Base-by-base conservation (phyloP, 2,888 invertebrate genomes). In the Crossocerus cetratus region DNA sequence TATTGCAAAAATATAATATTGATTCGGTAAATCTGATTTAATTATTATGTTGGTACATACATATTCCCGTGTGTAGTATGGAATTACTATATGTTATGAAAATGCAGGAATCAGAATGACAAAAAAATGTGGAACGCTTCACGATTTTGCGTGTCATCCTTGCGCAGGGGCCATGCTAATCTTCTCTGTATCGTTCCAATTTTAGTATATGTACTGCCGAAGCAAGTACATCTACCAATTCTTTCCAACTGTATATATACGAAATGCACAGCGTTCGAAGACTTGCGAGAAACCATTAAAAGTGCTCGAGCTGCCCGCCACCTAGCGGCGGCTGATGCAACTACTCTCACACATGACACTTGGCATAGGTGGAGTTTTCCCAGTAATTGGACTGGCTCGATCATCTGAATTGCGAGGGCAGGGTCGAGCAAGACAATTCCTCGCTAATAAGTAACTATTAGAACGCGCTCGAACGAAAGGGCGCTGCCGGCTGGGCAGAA, bases 81-180 rank as follows among this genome's bases (percentile, higher is more conserved):
- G n/a, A n/a, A 32, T 5, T 8, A 8, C 1, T 8, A 2, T 32
- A 32, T 5, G 11, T 13, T 8, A 32, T 65, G 1, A 11, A 22
- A 8, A 44, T 54, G 13, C 11, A n/a, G 4, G 20, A 18, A 18
- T 8, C 2, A 23, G 21, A 54, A 44, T 53, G 5, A 0, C 53
- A 85, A 90, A 93, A 93, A 93, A 93, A 93, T 94, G 93, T 94
- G 94, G 94, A 94, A 95, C 95, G 95, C 95, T 95, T 95, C 95
- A 95, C 95, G 95, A 95, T 95, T 95, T 95, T 95, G 95, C 95
- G 95, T 95, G 95, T 95, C 95, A 95, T 95, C 95, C 95, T 95
- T 95, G 95, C 95, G 94, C 95, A 95, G 95, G 94, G 95, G 95
- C 95, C 94, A 95, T 95, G 95, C 95, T 95, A 95, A 95, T 95